Evolutionary conservation across 2,888 invertebrate genomes (phyloP).

Genomic region (Aromia moschata): DNA sequence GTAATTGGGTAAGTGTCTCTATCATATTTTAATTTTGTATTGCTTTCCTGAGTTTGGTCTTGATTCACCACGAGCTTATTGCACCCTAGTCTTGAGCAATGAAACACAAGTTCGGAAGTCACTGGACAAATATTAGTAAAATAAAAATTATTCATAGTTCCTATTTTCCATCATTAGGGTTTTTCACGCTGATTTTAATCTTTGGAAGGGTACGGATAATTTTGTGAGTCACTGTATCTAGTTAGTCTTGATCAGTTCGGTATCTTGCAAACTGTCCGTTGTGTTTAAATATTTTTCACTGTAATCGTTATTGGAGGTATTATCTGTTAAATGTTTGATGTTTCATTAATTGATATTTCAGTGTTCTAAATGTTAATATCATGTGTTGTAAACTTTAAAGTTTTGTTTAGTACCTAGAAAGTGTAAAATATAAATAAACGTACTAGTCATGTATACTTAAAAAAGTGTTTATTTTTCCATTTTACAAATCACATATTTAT

Average conservation of each 20-base stretch:
- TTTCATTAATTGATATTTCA: slow-evolving; percentile 33
- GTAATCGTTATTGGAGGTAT: slow-evolving; percentile 23
- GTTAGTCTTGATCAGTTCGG: background rate
- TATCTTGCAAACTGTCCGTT: slow-evolving; percentile 9
- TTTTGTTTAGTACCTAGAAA: slow-evolving; percentile 39
- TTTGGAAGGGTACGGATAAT: no score
- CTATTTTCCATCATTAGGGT: no score
- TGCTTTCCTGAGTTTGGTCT: no score
- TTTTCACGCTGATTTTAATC: no score
- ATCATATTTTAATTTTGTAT: no score
- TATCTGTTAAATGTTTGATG: slow-evolving; percentile 37
- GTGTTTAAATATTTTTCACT: background rate
- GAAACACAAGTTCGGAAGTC: no score
- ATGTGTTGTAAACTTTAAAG: slow-evolving; percentile 35
- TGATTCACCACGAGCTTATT: no score
- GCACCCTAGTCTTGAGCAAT: no score
- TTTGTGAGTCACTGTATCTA: background rate
- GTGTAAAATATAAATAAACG: slow-evolving; percentile 42
- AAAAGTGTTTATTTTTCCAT: slow-evolving; percentile 36
- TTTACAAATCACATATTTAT: slow-evolving; percentile 45
- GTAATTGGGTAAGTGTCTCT: no score
- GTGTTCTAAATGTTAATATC: slow-evolving; percentile 31
- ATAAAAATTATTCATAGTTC: no score
- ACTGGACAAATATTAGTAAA: no score
- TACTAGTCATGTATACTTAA: slow-evolving; percentile 51